Evolutionary conservation across 2,797 vertebrate species (phyloP).

Genomic region (Cuculus canorus): DNA sequence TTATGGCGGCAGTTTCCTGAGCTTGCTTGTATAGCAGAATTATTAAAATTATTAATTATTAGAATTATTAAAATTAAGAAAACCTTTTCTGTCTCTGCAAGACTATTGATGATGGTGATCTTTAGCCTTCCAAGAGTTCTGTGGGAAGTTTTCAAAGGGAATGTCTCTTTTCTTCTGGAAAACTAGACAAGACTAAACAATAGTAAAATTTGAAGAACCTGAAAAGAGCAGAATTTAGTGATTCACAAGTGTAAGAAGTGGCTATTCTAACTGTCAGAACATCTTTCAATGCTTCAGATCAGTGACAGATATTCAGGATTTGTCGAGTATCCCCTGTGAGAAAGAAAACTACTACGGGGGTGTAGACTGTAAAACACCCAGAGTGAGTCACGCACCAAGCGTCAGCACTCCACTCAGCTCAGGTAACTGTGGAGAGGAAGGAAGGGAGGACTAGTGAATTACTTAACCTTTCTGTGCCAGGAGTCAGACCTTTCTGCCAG

Average conservation of each 20-base stretch:
- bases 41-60: background rate
- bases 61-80: background rate
- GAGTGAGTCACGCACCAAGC: slow-evolving; percentile 42
- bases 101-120: background rate
- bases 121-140: background rate
- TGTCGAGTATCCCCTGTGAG: slow-evolving; percentile 76
- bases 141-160: background rate
- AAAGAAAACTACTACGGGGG: slow-evolving; percentile 29
- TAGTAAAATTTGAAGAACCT: background rate
- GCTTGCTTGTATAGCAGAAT: background rate
- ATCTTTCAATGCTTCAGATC: slow-evolving; percentile 70
- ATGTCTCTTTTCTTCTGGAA: background rate
- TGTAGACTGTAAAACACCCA: slow-evolving; percentile 29
- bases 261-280: slow-evolving; percentile 39
- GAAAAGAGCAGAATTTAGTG: background rate
- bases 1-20: background rate
- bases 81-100: background rate
- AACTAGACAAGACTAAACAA: background rate
- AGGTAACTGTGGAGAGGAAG: slow-evolving; percentile 61
- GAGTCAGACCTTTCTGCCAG: background rate
- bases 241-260: background rate
- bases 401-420: slow-evolving; percentile 75
- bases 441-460: background rate
- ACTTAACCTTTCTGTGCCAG: background rate
- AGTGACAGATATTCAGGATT: slow-evolving; percentile 75